Conservation (phyloP, 1,140 invertebrate species). For the Megathymus violae region DNA sequence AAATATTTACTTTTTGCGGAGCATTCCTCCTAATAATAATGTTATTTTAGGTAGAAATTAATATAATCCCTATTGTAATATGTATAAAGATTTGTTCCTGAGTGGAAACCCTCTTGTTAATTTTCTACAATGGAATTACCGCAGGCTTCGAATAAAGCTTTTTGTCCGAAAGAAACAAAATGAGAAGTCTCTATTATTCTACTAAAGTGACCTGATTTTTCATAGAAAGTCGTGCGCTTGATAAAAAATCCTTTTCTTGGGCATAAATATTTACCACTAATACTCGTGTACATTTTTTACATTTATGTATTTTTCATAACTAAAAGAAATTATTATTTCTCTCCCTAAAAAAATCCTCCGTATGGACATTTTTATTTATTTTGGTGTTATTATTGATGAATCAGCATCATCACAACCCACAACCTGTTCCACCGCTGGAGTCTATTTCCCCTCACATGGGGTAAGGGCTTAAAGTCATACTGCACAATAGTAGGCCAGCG, state of each 20-base stretch:
- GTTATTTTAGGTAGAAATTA: neutral
- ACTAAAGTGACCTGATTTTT: constrained; percentile 20
- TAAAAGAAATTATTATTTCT: too few relatives aligned
- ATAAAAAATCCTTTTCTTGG: constrained; percentile 10
- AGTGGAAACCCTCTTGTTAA: constrained; percentile 6
- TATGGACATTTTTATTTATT: too few relatives aligned
- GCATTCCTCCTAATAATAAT: neutral
- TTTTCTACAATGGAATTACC: constrained; percentile 13
- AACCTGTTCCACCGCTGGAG: too few relatives aligned
- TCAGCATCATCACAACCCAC: too few relatives aligned
- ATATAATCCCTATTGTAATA: neutral
- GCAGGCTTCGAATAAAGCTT: constrained; percentile 14
- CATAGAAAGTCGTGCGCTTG: constrained; percentile 4
- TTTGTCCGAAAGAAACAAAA: constrained; percentile 17
- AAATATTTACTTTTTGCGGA: too few relatives aligned
- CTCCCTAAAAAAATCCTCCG: too few relatives aligned
- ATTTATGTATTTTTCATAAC: too few relatives aligned
- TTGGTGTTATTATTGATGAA: too few relatives aligned
- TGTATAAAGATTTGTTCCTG: neutral
- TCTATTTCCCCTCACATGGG: too few relatives aligned
- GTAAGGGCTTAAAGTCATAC: too few relatives aligned
- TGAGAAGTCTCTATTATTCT: constrained; percentile 17
- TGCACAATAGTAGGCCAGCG: too few relatives aligned
- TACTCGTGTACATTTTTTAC: too few relatives aligned
- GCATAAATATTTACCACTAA: neutral